Base-by-base conservation (phyloP, 2,797 vertebrate genomes). In the Phyllotis vaccarum region DNA sequence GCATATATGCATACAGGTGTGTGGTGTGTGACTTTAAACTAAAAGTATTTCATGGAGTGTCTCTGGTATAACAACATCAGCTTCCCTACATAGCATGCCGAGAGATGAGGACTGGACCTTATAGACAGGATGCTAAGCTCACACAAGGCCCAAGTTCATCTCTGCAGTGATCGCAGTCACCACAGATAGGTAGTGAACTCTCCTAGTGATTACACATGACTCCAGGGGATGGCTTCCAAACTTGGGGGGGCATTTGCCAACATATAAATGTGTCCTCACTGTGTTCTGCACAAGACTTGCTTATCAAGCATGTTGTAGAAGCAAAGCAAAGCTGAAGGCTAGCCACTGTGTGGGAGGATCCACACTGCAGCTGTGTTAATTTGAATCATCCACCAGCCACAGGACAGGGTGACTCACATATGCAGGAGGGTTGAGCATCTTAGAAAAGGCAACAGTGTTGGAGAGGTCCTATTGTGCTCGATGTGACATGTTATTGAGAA, bases 141-240 rank as follows among this genome's bases (percentile, higher is more conserved):
- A 83, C 2, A 10, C 13, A 58, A 29, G 75, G 52, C 22, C 31
- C 64, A 76, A 91, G 56, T 86, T 62, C n/a, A 76, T 49, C 80
- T 79, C 74, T 11, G 37, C 76, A 3, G 10, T 34, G 10, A 64
- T 37, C 90, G 82, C 13, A 74, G 68, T 81, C 31, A 21, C 54
- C 21, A 37, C 68, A 72, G 76, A 80, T 14, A 66, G 80, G 66
- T 17, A 68, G 27, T 74, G 58, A 70, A 78, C 54, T 58, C 49
- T 81, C 91, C 74, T 86, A 62, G 79, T 79, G 87, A 93, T 70
- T 75, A 86, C 62, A 91, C 37, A 70, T 94, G 9, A 90, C 22
- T 52, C 64, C 22, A 83, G 64, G 2, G 34, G 14, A 43, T 52
- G 80, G 82, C 52, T 83, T 93, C 70, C 90, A 52, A 89, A 79